Evolutionary conservation across 2,888 invertebrate genomes (phyloP).

Genomic region (Melanchra persicariae): DNA sequence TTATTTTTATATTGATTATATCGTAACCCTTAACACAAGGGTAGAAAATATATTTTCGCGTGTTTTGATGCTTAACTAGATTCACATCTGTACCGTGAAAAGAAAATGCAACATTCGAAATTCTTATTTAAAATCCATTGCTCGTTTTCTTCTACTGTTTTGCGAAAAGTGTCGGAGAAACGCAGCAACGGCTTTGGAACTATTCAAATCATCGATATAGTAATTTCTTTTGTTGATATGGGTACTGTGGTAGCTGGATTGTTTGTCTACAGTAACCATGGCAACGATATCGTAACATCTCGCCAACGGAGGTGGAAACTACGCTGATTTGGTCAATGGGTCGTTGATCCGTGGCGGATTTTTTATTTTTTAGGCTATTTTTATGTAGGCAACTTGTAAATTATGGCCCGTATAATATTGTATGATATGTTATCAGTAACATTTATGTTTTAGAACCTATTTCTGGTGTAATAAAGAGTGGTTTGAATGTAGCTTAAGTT

Average conservation of each 20-base stretch:
- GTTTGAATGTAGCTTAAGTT: constrained; percentile 11
- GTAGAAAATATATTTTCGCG: constrained; percentile 56
- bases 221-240: constrained; percentile 5
- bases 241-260: constrained; percentile 58
- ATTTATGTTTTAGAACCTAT: constrained; percentile 29
- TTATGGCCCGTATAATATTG: constrained; percentile 41
- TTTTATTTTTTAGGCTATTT: constrained; percentile 61
- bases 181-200: constrained; percentile 24
- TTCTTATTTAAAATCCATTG: constrained; percentile 10
- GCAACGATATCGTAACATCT: constrained; percentile 86
- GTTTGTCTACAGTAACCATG: constrained; percentile 82
- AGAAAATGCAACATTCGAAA: background rate
- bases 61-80: constrained; percentile 42
- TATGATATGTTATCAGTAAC: constrained; percentile 37
- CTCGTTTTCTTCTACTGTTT: background rate
- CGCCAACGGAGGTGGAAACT: constrained; percentile 71
- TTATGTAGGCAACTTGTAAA: constrained; percentile 33
- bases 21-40: constrained; percentile 52
- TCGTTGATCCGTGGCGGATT: constrained; percentile 80
- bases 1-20: constrained; percentile 53
- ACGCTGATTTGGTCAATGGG: constrained; percentile 81
- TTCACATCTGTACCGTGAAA: constrained; percentile 39
- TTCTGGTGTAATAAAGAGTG: constrained; percentile 15
- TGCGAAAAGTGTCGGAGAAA: background rate
- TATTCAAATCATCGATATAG: background rate